Base-by-base conservation (phyloP, 2,113 vertebrate species). In the Entelurus aequoreus region DNA sequence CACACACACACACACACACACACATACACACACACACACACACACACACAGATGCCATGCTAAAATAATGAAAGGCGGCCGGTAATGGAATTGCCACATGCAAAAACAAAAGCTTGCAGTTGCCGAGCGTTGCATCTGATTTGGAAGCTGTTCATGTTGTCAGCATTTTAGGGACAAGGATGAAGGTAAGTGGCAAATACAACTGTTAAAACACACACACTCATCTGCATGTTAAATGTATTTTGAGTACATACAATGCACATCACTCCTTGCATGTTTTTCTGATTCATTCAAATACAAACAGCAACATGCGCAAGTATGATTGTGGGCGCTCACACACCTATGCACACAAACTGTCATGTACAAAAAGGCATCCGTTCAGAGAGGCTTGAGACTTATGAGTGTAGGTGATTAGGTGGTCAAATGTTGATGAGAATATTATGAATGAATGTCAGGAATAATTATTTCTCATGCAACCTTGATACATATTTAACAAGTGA, bases 21-120 rank as follows among this genome's bases (percentile, higher is more conserved):
- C 74, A 48, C n/a, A n/a, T 48, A 46, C 53, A 54, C 55, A 65
- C 53, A 64, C 19, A 60, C 66, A 59, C 60, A 49, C 37, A 70
- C 73, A 74, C 69, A 61, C 15, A 60, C 68, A 79, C 79, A 70
- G 52, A 68, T 73, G 63, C 70, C 60, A 79, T 76, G 76, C 68
- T 85, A 81, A 86, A 84, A 89, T 87, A 88, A 90, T 89, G 86
- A 88, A 88, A 90, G 77, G 55, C 70, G 21, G 75, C 77, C 64
- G 72, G 77, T 89, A 87, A 89, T 89, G 88, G 79, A 89, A 90
- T 86, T 88, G 87, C 85, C 83, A 79, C 83, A 88, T 82, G 84
- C 80, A 81, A 86, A 88, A 84, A 85, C 81, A 79, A 81, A 82
- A 78, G 83, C 83, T 77, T 77, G 84, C 65, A 60, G 69, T 66